Percentiles rank a stretch among this genome's conserved stretches.
These are phyloP conservation scores for Stegana nigrithorax DNA, from an alignment of 2,888 invertebrate species.

Conservation along the genomic window DNA sequence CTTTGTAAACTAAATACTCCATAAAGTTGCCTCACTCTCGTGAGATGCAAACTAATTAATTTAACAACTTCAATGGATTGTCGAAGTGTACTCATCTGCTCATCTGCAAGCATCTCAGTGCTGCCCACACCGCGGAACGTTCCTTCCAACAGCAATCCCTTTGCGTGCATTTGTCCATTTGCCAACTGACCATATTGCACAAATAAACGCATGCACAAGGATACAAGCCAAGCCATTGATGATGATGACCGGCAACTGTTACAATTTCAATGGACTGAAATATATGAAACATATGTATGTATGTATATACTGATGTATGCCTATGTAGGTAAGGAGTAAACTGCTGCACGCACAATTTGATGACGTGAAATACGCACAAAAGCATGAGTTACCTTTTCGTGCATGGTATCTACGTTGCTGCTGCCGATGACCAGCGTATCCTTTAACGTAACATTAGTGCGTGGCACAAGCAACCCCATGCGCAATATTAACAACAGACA, in stretches of 20 bases:
- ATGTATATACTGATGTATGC: neutral
- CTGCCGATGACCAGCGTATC: constrained; percentile 48
- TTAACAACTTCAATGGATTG: too few species aligned
- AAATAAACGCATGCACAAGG: neutral
- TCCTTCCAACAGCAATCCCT: neutral
- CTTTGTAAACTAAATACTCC: too few species aligned
- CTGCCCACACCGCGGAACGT: too few species aligned
- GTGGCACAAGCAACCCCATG: constrained; percentile 45
- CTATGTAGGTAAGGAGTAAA: neutral
- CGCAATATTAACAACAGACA: constrained; percentile 4
- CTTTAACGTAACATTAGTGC: constrained; percentile 28
- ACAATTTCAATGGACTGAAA: neutral
- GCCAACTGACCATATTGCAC: neutral
- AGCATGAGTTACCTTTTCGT: constrained; percentile 4
- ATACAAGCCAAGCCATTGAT: neutral
- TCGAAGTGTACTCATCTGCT: too few species aligned
- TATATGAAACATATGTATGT: neutral
- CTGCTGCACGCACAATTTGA: constrained; percentile 35
- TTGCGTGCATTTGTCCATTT: too few species aligned
- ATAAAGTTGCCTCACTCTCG: too few species aligned
- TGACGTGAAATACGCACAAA: constrained; percentile 40
- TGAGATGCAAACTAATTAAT: too few species aligned
- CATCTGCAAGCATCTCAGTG: too few species aligned
- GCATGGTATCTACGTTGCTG: constrained; percentile 25
- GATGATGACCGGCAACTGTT: constrained; percentile 9